A percentile compares a stretch with the other conserved stretches of the same genome.
Conservation (phyloP, 2,113 vertebrate genomes). For the Chamaea fasciata region DNA sequence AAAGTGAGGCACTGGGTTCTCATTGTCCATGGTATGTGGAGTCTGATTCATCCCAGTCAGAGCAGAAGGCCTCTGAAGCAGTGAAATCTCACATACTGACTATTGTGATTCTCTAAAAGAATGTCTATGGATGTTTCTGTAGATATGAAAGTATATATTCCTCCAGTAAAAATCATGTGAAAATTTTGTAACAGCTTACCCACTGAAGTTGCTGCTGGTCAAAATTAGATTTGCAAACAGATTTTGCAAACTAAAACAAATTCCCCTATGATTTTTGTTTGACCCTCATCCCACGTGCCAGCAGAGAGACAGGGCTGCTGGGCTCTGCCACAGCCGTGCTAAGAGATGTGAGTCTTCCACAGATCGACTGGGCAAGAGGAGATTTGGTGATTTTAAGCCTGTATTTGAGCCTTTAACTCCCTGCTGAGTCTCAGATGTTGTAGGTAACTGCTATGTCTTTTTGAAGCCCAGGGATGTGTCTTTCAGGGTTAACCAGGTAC, state of each 20-base stretch:
- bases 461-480: neutral
- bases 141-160: constrained; percentile 32
- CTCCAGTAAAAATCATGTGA: constrained; percentile 16
- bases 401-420: neutral
- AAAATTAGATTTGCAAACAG: constrained; percentile 24
- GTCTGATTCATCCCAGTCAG: neutral
- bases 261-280: neutral
- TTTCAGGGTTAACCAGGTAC: neutral
- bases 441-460: neutral
- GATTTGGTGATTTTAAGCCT: neutral
- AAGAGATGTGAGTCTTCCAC: neutral
- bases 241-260: constrained; percentile 18
- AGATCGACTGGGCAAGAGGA: neutral
- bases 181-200: constrained; percentile 31
- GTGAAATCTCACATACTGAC: neutral
- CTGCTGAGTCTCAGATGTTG: neutral
- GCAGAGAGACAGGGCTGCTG: neutral
- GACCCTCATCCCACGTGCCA: neutral
- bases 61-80: neutral
- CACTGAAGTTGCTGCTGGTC: constrained; percentile 9
- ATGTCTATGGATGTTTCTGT: constrained; percentile 23
- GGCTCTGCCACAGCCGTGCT: neutral
- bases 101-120: constrained; percentile 17
- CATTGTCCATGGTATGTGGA: neutral
- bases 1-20: neutral